These are phyloP conservation scores for Zosterops pallidus DNA, from an alignment of 2,113 vertebrate species.

Conservation along the genomic window DNA sequence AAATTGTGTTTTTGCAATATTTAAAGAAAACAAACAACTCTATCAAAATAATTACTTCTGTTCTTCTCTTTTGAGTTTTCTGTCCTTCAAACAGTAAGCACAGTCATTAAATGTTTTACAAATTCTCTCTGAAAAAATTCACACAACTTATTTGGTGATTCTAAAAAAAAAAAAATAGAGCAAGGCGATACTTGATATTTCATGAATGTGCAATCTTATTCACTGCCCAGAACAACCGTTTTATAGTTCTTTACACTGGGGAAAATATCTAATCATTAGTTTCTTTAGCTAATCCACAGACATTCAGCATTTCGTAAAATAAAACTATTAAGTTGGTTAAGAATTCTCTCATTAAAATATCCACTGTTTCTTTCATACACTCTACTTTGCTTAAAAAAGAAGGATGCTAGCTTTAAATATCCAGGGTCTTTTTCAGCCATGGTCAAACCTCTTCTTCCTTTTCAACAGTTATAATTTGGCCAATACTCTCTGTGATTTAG, in stretches of 20 bases:
- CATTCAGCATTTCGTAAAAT: background rate
- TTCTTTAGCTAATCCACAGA: constrained; percentile 35
- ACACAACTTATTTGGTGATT: background rate
- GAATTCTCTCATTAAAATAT: background rate
- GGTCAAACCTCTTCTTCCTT: background rate
- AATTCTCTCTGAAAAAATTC: background rate
- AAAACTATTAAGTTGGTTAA: constrained; percentile 21
- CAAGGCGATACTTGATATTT: background rate
- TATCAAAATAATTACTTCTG: background rate
- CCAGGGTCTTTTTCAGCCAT: background rate
- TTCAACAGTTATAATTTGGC: background rate
- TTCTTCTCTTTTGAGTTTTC: background rate
- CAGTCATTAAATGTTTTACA: background rate
- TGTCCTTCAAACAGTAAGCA: background rate
- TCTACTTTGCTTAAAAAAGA: background rate
- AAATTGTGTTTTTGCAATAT: background rate
- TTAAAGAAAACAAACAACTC: background rate
- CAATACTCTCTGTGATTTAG: background rate
- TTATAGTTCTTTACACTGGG: constrained; percentile 18
- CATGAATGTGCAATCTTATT: background rate
- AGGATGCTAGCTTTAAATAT: background rate
- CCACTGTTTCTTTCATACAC: background rate
- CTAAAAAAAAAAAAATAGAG: background rate
- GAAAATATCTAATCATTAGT: constrained; percentile 26
- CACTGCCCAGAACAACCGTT: constrained; percentile 43